These are phyloP conservation scores for Helostoma temminkii DNA, from an alignment of 2,797 vertebrate species.

Conservation along the genomic window DNA sequence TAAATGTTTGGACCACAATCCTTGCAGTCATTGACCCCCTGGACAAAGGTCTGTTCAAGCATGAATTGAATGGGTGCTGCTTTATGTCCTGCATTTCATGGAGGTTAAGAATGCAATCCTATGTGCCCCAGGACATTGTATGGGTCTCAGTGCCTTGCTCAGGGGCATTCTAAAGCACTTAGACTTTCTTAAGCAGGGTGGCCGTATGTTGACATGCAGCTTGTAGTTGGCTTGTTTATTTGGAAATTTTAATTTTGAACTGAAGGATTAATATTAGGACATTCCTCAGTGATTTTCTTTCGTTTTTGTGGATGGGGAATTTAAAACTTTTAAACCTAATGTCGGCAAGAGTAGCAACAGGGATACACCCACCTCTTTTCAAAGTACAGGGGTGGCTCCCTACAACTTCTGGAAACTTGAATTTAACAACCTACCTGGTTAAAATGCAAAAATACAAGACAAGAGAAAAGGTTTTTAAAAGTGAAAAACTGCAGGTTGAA, in stretches of 20 bases:
- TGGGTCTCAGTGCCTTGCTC: background rate
- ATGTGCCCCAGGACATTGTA: background rate
- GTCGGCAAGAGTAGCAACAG: too few relatives aligned
- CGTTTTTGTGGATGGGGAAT: too few relatives aligned
- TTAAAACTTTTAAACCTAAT: too few relatives aligned
- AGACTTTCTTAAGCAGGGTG: background rate
- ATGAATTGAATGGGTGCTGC: background rate
- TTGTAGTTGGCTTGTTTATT: background rate
- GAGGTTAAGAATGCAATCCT: background rate
- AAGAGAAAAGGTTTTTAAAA: too few relatives aligned
- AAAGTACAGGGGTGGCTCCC: too few relatives aligned
- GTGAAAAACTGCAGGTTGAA: too few relatives aligned
- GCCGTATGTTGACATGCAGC: background rate
- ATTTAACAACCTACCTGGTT: too few relatives aligned
- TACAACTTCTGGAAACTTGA: too few relatives aligned
- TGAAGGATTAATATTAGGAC: too few relatives aligned
- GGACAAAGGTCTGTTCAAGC: conserved; percentile 12
- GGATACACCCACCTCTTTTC: too few relatives aligned
- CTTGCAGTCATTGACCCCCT: conserved; percentile 18
- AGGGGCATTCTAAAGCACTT: background rate
- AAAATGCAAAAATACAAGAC: too few relatives aligned
- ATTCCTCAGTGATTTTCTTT: too few relatives aligned
- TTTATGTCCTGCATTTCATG: background rate
- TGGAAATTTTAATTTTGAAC: background rate
- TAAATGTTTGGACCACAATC: background rate